phyloP scores from a whole-genome alignment of 2,888 invertebrate species.

The Myathropa florea region DNA sequence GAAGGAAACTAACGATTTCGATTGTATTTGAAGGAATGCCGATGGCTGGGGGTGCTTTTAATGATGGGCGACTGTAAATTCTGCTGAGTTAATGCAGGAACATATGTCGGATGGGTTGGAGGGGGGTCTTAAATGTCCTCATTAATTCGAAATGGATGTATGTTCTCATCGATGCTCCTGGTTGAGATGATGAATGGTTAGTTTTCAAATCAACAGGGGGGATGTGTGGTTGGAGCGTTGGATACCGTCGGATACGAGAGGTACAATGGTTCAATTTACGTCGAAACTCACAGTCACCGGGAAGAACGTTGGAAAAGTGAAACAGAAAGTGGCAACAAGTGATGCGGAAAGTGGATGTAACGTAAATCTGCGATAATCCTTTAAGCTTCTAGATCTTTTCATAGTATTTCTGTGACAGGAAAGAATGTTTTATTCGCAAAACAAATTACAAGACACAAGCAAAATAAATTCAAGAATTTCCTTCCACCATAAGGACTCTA shows the following conservation, averaged over 20 bases:
- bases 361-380: too few relatives aligned
- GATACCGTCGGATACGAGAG: background rate
- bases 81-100: background rate
- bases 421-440: too few relatives aligned
- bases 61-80: background rate
- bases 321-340: too few relatives aligned
- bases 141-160: background rate
- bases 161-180: background rate
- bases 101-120: background rate
- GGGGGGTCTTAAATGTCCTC: background rate
- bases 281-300: too few relatives aligned
- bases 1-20: constrained; percentile 34
- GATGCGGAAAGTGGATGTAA: too few relatives aligned
- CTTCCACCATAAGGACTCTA: too few relatives aligned
- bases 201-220: too few relatives aligned
- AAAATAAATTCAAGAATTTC: too few relatives aligned
- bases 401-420: too few relatives aligned
- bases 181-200: background rate
- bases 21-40: constrained; percentile 29
- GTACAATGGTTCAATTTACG: background rate
- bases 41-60: background rate
- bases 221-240: background rate
- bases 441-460: too few relatives aligned
- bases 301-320: too few relatives aligned
- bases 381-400: too few relatives aligned